Evolutionary conservation across 2,113 vertebrate species (phyloP).

Genomic region (Xyrauchen texanus): DNA sequence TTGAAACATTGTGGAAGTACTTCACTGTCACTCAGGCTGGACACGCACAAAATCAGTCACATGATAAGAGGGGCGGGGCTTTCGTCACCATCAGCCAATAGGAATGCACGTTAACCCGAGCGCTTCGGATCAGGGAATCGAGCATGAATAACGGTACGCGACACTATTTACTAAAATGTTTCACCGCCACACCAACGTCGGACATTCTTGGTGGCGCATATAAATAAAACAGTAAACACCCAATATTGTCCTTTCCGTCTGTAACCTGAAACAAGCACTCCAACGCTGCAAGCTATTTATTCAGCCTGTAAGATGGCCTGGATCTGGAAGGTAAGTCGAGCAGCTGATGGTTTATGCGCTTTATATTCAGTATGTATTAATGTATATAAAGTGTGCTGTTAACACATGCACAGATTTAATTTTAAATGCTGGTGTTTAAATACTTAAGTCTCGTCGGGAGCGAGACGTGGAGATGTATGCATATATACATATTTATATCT

Average conservation of each 20-base stretch:
- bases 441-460: not conserved
- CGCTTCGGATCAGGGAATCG: conserved; percentile 46
- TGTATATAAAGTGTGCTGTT: not conserved
- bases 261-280: not conserved
- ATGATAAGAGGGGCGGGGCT: conserved; percentile 64
- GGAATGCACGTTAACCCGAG: conserved; percentile 53
- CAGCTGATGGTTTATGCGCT: not conserved
- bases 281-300: not conserved
- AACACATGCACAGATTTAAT: not conserved
- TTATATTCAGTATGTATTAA: not conserved
- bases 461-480: not conserved
- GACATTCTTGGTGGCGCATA: conserved; percentile 31
- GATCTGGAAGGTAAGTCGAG: conserved; percentile 77
- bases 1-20: not conserved
- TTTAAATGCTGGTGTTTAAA: not conserved
- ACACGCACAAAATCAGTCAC: conserved; percentile 56
- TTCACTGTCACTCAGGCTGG: not conserved
- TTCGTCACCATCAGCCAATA: conserved; percentile 60
- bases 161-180: conserved; percentile 55
- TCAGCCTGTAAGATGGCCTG: conserved; percentile 67
- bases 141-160: conserved; percentile 68
- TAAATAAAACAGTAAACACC: conserved; percentile 37
- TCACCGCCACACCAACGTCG: conserved; percentile 8
- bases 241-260: conserved; percentile 20
- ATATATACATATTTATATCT: not conserved